These are phyloP conservation scores for Spialia ferax DNA, from an alignment of 2,888 invertebrate genomes.

Conservation along the genomic window DNA sequence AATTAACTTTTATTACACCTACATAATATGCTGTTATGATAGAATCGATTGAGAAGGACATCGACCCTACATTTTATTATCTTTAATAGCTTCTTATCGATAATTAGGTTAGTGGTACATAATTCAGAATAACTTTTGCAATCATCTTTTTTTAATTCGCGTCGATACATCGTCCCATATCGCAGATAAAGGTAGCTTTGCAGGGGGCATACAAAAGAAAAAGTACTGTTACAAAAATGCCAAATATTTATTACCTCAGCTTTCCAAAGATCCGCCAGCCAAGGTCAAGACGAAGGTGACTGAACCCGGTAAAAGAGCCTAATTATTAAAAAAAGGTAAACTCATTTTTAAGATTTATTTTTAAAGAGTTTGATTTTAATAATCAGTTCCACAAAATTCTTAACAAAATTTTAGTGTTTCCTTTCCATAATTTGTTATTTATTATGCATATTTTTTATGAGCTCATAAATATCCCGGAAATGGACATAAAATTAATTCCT, in stretches of 20 bases:
- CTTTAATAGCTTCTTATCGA: neutral
- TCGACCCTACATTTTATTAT: constrained; percentile 3
- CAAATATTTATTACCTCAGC: constrained; percentile 53
- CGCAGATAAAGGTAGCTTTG: constrained; percentile 24
- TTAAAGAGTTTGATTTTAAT: constrained; percentile 1
- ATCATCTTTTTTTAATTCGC: neutral
- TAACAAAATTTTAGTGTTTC: neutral
- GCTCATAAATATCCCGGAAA: too few species aligned
- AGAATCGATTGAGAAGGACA: neutral
- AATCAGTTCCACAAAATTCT: neutral
- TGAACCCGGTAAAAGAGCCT: constrained; percentile 51
- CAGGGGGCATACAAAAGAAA: constrained; percentile 48
- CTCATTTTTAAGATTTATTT: constrained; percentile 21
- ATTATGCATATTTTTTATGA: neutral
- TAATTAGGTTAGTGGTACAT: constrained; percentile 30
- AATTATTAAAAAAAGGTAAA: constrained; percentile 32
- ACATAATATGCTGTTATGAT: neutral
- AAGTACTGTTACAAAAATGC: constrained; percentile 55
- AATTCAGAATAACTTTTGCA: neutral
- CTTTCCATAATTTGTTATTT: neutral
- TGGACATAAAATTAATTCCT: too few species aligned
- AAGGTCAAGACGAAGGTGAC: constrained; percentile 58
- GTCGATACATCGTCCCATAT: constrained; percentile 5
- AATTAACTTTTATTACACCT: neutral
- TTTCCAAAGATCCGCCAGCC: constrained; percentile 55